Conservation (phyloP, 2,113 vertebrate genomes). For the Clarias macrocephalus region DNA sequence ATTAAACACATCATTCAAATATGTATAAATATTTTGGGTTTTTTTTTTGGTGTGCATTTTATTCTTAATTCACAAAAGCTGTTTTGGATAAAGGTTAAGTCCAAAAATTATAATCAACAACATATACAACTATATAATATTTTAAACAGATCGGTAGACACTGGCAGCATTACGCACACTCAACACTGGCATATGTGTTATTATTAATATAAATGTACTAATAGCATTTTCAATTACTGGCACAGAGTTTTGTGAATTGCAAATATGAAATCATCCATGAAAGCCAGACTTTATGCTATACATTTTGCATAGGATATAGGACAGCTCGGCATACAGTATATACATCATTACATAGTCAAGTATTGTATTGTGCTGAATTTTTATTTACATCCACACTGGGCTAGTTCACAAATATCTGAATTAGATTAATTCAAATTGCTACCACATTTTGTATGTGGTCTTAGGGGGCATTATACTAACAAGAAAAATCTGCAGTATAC, state of each 20-base stretch:
- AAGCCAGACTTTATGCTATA: background rate
- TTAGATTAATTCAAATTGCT: background rate
- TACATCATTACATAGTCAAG: background rate
- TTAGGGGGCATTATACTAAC: conserved; percentile 1
- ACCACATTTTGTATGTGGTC: conserved; percentile 10
- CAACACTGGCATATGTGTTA: background rate
- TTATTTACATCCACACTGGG: background rate
- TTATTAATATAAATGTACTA: background rate
- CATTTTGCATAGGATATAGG: background rate
- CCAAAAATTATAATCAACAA: too few species aligned
- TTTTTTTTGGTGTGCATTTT: background rate
- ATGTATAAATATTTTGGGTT: background rate
- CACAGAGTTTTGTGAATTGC: background rate
- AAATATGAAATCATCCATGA: background rate
- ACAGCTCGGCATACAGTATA: background rate
- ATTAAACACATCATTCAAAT: background rate
- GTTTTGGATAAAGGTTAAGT: background rate
- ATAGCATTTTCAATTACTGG: background rate
- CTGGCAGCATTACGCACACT: background rate
- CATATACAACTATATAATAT: background rate
- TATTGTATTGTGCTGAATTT: background rate
- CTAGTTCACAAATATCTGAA: conserved; percentile 1
- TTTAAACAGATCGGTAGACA: background rate
- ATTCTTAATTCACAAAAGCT: background rate
- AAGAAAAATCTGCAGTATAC: background rate